phyloP scores from a whole-genome alignment of 1,140 invertebrate genomes.

The Aporrectodea caliginosa region DNA sequence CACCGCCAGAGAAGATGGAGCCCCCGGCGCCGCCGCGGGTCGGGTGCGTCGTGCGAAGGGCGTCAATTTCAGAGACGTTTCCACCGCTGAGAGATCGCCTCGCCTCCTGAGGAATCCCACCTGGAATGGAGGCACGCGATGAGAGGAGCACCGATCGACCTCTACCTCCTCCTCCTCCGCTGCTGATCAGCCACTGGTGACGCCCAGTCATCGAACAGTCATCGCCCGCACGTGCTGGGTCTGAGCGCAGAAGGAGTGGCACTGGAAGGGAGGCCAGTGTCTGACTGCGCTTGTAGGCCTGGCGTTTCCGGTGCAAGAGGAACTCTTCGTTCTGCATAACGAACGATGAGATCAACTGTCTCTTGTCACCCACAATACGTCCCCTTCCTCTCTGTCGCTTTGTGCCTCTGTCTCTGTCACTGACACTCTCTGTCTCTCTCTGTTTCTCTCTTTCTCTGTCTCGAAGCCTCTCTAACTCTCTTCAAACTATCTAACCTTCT shows the following conservation, averaged over 20 bases:
- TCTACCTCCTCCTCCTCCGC: background rate
- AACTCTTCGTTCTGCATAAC: background rate
- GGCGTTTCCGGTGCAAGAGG: background rate
- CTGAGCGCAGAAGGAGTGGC: background rate
- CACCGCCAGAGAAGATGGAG: background rate
- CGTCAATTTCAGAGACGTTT: background rate
- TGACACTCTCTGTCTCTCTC: background rate
- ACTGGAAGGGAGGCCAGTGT: slow-evolving; percentile 6
- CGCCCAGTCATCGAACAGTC: no score
- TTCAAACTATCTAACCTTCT: background rate
- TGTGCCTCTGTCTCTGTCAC: background rate
- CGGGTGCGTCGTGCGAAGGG: background rate
- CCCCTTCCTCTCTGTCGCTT: background rate
- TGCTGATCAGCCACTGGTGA: background rate
- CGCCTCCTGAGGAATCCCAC: background rate
- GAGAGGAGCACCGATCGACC: background rate
- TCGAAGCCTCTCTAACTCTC: background rate
- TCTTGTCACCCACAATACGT: background rate
- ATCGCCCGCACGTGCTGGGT: background rate
- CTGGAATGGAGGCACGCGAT: background rate
- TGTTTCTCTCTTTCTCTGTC: background rate
- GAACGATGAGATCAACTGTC: background rate
- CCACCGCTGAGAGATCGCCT: background rate
- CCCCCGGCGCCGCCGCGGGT: background rate
- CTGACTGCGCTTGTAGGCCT: slow-evolving; percentile 11